Evolutionary conservation across 2,797 vertebrate species (phyloP).

Genomic region (Sebastes trivittatus): DNA sequence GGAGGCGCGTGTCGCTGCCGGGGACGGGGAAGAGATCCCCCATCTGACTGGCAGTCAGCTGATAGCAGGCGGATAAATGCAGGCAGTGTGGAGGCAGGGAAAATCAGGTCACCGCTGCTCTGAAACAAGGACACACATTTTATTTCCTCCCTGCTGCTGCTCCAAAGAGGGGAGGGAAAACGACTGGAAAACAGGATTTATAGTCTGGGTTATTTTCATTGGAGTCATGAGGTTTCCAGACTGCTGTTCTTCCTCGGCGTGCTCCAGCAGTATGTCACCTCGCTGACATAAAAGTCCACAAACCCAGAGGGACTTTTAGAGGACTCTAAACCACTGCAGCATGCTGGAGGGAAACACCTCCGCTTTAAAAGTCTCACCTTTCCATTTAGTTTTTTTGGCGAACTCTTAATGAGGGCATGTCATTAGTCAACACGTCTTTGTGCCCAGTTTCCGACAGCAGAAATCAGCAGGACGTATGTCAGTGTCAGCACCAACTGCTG

Average conservation of each 20-base stretch:
- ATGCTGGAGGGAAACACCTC: not conserved
- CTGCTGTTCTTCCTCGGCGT: constrained; percentile 38
- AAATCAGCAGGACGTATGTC: not conserved
- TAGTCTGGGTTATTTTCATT: constrained; percentile 53
- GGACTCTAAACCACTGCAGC: not conserved
- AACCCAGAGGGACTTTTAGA: not conserved
- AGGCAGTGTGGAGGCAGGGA: constrained; percentile 10
- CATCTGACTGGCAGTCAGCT: constrained; percentile 48
- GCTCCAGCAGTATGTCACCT: constrained; percentile 28
- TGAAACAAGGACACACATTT: constrained; percentile 44
- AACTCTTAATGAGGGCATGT: not conserved
- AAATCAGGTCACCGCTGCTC: constrained; percentile 51
- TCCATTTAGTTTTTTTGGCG: not conserved
- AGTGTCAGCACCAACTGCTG: not conserved
- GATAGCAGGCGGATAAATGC: constrained; percentile 35
- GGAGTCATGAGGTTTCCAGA: constrained; percentile 58
- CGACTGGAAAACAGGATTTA: constrained; percentile 55
- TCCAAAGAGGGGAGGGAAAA: not conserved
- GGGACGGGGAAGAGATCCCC: constrained; percentile 4
- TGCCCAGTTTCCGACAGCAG: not conserved
- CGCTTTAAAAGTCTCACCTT: not conserved
- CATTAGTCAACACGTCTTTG: not conserved
- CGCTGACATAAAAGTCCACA: constrained; percentile 6
- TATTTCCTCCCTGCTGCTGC: constrained; percentile 20
- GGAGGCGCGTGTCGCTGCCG: not conserved